Conservation (phyloP, 1,140 invertebrate genomes). For the Orussus abietinus region DNA sequence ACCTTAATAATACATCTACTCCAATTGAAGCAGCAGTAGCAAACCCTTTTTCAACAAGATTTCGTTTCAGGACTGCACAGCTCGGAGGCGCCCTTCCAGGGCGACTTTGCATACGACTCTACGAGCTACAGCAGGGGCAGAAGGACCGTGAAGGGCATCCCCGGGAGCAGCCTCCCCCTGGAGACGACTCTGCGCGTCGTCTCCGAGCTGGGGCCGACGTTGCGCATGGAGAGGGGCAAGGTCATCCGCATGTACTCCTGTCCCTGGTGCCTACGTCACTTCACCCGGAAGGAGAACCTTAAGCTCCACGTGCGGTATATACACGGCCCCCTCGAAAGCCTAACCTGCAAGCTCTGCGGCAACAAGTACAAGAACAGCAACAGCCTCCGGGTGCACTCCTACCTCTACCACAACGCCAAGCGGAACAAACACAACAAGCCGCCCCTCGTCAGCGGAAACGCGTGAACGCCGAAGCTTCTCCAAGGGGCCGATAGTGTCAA, state of each 20-base stretch:
- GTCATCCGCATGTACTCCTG: conserved; percentile 50
- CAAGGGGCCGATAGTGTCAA: too few relatives aligned
- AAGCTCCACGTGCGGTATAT: conserved; percentile 50
- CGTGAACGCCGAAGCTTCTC: conserved; percentile 31
- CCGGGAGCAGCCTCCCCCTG: conserved; percentile 39
- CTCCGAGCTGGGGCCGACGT: conserved; percentile 44
- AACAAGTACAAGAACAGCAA: conserved; percentile 55
- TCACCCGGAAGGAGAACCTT: conserved; percentile 51
- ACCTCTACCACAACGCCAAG: conserved; percentile 52
- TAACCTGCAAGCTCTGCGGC: conserved; percentile 51
- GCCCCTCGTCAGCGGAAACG: conserved; percentile 25
- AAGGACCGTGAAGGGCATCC: conserved; percentile 42
- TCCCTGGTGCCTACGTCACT: conserved; percentile 50
- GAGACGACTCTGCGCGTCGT: conserved; percentile 47
- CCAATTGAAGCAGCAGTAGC: too few relatives aligned
- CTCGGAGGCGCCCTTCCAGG: background rate
- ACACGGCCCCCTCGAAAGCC: conserved; percentile 49
- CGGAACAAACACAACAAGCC: conserved; percentile 42
- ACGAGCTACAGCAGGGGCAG: conserved; percentile 31
- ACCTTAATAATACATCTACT: too few relatives aligned
- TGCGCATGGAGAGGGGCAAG: conserved; percentile 46
- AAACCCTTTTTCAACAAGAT: background rate
- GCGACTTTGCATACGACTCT: conserved; percentile 16
- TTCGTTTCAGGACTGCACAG: background rate
- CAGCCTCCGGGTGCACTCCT: conserved; percentile 53